Evolutionary conservation across 2,888 invertebrate genomes (phyloP).

Genomic region (Agelastica alni): DNA sequence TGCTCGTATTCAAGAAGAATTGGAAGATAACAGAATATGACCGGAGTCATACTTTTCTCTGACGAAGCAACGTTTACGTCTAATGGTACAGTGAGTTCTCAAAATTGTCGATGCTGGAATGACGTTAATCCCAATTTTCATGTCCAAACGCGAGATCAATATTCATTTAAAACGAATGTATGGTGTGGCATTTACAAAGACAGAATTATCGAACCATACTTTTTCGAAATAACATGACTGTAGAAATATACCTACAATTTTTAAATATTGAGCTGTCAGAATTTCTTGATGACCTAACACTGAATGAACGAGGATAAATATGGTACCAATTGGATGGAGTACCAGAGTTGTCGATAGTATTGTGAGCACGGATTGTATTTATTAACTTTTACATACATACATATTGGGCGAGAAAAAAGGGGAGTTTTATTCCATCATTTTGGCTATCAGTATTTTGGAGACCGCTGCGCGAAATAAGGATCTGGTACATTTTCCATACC

Average conservation of each 20-base stretch:
- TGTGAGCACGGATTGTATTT: too few relatives aligned
- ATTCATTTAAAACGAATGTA: conserved; percentile 5
- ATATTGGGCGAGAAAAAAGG: too few relatives aligned
- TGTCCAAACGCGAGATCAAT: not conserved
- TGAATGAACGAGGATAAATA: not conserved
- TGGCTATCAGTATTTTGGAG: too few relatives aligned
- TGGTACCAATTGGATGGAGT: not conserved
- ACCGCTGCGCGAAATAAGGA: too few relatives aligned
- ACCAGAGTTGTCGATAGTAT: too few relatives aligned
- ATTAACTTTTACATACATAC: too few relatives aligned
- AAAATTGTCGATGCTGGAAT: not conserved
- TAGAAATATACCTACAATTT: conserved; percentile 3
- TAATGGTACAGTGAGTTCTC: not conserved
- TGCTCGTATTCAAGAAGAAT: conserved; percentile 4
- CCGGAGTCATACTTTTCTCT: too few relatives aligned
- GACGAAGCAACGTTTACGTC: conserved; percentile 1
- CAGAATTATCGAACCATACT: not conserved
- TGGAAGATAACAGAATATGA: conserved; percentile 1
- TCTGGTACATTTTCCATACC: too few relatives aligned
- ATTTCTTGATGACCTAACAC: not conserved
- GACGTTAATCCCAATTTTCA: not conserved
- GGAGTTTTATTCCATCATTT: too few relatives aligned
- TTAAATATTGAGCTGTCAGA: not conserved
- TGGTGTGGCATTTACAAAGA: not conserved
- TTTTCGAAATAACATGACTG: not conserved